phyloP scores from a whole-genome alignment of 2,888 invertebrate genomes.

The Leptogaster cylindrica region DNA sequence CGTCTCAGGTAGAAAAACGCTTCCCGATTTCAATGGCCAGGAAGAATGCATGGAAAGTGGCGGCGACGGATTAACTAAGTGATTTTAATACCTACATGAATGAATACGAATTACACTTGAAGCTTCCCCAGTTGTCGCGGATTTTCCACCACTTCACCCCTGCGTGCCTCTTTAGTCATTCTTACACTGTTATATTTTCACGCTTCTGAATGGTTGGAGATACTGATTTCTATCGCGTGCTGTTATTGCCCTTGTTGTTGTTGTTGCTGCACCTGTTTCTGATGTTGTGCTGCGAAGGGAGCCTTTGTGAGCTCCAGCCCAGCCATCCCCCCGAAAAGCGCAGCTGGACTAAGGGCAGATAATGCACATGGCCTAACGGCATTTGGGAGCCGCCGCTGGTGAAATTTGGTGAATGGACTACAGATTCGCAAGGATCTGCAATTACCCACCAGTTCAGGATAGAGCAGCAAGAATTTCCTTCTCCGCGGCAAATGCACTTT shows the following conservation, averaged over 20 bases:
- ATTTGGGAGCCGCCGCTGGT: too few relatives aligned
- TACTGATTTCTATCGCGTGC: background rate
- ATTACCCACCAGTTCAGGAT: too few relatives aligned
- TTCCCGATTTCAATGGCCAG: background rate
- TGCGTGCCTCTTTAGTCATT: background rate
- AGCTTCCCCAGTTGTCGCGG: conserved; percentile 19
- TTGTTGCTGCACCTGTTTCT: background rate
- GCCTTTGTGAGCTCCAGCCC: background rate
- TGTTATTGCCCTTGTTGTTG: background rate
- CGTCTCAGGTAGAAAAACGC: conserved; percentile 11
- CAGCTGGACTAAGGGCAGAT: too few relatives aligned
- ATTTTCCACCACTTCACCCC: background rate
- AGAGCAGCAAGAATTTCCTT: too few relatives aligned
- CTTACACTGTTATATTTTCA: conserved; percentile 13
- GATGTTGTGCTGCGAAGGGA: background rate
- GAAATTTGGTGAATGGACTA: too few relatives aligned
- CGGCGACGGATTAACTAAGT: conserved; percentile 31
- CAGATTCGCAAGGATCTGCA: too few relatives aligned
- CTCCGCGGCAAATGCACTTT: too few relatives aligned
- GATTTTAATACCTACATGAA: conserved; percentile 33
- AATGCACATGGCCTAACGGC: too few relatives aligned
- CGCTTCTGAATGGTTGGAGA: background rate
- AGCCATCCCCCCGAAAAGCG: background rate
- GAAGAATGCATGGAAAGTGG: conserved; percentile 11
- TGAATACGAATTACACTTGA: conserved; percentile 33